Base-by-base conservation (phyloP, 2,888 invertebrate species). In the Artemia sinica region DNA sequence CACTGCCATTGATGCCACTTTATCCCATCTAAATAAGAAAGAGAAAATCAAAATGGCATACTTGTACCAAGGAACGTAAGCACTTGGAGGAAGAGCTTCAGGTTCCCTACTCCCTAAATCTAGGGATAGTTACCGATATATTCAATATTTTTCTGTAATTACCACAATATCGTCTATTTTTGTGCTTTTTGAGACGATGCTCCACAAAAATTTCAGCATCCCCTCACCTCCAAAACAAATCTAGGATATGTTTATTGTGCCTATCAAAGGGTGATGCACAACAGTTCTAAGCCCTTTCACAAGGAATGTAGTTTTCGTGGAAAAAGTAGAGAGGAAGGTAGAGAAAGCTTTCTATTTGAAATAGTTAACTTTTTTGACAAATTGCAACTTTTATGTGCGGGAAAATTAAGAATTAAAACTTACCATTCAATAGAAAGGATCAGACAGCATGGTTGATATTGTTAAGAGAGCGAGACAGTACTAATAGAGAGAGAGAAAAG, bases 1-100 rank as follows among this genome's bases (percentile, higher is more conserved):
- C 50, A 88, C 85, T 75, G 86, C 87, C 90, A 92, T 90, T 1
- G 87, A 81, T 0, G 88, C 84, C 1, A 89, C 84, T 72, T 83
- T 83, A 67, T 83, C 82, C 91, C 91, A 91, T 72, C 84, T 83
- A 74, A 70, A 74, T 72, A 71, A 67, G 73, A 71, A 67, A 70
- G 72, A 63, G 74, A 74, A 70, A 74, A n/a, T 50, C 13, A 41
- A 41, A 67, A 50, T 8, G 12, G 41, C n/a, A 66, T 58, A 58
- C n/a, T 14, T 74, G 71, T 73, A 76, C 52, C 73, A 69, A 13
- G 8, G 14, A 52, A 69, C 7, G 12, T 67, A 69, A 8, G 67
- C 52, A 13, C 67, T 11, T 13, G n/a, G 10, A 14, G n/a, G 8
- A 14, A 52, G n/a, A 14, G 49, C 13, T 28, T 13, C 18, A 58